Evolutionary conservation across 2,888 invertebrate species (phyloP).

Genomic region (Brachyptera risi): DNA sequence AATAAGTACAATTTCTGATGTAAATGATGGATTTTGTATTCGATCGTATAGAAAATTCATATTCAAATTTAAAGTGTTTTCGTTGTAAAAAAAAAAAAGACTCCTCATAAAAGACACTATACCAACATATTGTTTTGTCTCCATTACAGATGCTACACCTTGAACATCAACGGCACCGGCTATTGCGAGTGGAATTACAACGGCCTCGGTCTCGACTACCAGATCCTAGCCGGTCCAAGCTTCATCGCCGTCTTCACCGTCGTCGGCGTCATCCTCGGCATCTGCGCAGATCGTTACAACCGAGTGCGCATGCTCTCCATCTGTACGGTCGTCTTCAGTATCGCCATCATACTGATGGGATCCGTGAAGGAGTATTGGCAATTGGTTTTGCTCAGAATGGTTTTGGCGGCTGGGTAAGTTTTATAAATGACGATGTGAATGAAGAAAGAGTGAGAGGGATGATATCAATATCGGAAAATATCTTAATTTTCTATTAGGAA

Average conservation of each 20-base stretch:
- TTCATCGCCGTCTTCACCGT: slow-evolving; percentile 90
- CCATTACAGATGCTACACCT: slow-evolving; percentile 55
- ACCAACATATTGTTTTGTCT: not conserved
- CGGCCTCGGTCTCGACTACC: slow-evolving; percentile 87
- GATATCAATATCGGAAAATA: no score
- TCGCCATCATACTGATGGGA: slow-evolving; percentile 83
- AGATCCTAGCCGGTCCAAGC: slow-evolving; percentile 86
- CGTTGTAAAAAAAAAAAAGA: not conserved
- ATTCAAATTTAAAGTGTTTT: no score
- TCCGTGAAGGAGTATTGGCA: slow-evolving; percentile 86
- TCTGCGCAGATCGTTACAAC: slow-evolving; percentile 68
- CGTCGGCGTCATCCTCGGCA: slow-evolving; percentile 78
- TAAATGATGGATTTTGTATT: not conserved
- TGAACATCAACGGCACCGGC: slow-evolving; percentile 63
- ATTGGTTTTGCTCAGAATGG: slow-evolving; percentile 76
- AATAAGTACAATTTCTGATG: no score
- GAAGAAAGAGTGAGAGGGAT: no score
- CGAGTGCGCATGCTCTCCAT: slow-evolving; percentile 69
- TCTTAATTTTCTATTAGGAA: no score
- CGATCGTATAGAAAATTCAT: not conserved
- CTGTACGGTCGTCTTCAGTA: slow-evolving; percentile 75
- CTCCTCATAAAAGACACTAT: not conserved
- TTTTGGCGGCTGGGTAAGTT: slow-evolving; percentile 80
- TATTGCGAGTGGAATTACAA: slow-evolving; percentile 93
- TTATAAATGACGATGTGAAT: no score